Base-by-base conservation (phyloP, 2,888 invertebrate species). In the Napeogenes inachia region DNA sequence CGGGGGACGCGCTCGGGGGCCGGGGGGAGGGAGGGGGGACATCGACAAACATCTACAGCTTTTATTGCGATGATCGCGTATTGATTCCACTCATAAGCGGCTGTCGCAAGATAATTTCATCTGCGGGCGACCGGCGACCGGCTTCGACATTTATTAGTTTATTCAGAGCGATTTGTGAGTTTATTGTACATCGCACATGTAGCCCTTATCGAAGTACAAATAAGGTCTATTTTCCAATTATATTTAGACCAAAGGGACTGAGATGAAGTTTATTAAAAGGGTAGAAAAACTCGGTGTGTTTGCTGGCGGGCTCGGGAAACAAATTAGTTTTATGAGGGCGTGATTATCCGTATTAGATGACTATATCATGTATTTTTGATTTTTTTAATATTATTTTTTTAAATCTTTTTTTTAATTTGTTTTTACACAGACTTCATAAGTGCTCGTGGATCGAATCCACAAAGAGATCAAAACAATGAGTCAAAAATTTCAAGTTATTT, bases 81-180 rank as follows among this genome's bases (percentile, higher is more conserved):
- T 87, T 84, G 87, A 86, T 87, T 85, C 84, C 84, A 79, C 80
- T 83, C 79, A 85, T 86, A 84, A 85, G 81, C 79, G 75, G 78
- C 76, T 76, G 80, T 71, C 71, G 68, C 75, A 70, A 69, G 74
- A 79, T 83, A 82, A 84, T 82, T 79, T 80, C 75, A 83, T 83
- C 73, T 71, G 69, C 64, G 68, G 68, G 69, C 71, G 72, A 67
- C 66, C 66, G 59, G 58, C 62, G 62, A 54, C 62, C 66, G 66
- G 68, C 64, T 59, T 61, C 64, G 61, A 71, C 70, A 70, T 72
- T 72, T 73, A 73, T 74, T 74, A 73, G 74, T 75, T 75, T 72
- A 73, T 75, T 71, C 71, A 75, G 66, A 64, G 73, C 68, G 71
- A 70, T 70, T 68, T 70, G 72, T 66, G 68, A 63, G 65, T 65